A percentile compares a stretch with the other conserved stretches of the same genome.
Evolutionary conservation across 2,888 invertebrate species (phyloP).

Genomic region (Loripinus fragilis): DNA sequence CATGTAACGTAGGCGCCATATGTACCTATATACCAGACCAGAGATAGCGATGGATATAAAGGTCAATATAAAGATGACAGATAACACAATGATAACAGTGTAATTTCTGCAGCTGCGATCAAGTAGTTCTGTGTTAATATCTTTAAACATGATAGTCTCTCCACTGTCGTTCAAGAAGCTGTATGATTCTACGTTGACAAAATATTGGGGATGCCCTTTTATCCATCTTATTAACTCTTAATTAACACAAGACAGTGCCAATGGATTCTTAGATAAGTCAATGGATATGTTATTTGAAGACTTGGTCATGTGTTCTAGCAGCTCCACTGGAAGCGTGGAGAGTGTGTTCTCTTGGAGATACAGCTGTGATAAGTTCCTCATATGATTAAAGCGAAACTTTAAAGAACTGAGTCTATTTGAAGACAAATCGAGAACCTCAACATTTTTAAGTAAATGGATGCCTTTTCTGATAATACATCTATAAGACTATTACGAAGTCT

Average conservation of each 20-base stretch:
- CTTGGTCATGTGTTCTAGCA: conserved; percentile 14
- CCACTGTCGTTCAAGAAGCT: conserved; percentile 3
- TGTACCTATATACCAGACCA: conserved; percentile 43
- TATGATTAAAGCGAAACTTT: no score
- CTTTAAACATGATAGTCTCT: no score
- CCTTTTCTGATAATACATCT: background rate
- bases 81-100: conserved; percentile 10
- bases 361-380: background rate
- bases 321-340: background rate
- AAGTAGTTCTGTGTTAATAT: conserved; percentile 1
- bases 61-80: background rate
- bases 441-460: background rate
- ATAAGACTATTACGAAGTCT: background rate
- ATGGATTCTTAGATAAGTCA: conserved; percentile 34
- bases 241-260: conserved; percentile 25
- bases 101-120: conserved; percentile 20
- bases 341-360: background rate
- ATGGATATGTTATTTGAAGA: conserved; percentile 14
- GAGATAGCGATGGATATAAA: conserved; percentile 27
- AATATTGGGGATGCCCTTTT: conserved; percentile 3
- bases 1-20: conserved; percentile 57
- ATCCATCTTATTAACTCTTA: conserved; percentile 36
- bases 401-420: conserved; percentile 16
- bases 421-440: conserved; percentile 34
- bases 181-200: conserved; percentile 24